A percentile compares a stretch with the other conserved stretches of the same genome.
These are phyloP conservation scores for Proteles cristata DNA, from an alignment of 2,113 vertebrate species.

Conservation along the genomic window DNA sequence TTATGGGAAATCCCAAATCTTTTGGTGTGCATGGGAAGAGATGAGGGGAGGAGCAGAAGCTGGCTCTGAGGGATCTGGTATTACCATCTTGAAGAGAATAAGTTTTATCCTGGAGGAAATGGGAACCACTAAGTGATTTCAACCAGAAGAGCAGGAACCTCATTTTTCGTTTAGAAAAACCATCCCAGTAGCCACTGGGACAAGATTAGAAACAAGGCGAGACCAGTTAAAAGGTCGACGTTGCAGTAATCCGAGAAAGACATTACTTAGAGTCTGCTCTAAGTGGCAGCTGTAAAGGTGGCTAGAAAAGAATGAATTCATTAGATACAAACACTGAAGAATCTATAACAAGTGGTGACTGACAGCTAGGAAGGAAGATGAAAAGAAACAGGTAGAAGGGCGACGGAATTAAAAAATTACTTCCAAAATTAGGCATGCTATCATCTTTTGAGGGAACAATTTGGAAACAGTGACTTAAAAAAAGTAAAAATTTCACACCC, in stretches of 20 bases:
- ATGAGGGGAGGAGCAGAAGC: neutral
- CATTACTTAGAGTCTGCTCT: neutral
- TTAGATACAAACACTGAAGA: neutral
- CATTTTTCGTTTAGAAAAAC: neutral
- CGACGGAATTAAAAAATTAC: neutral
- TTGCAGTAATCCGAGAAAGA: neutral
- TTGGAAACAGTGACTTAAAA: constrained; percentile 12
- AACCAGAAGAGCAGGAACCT: neutral
- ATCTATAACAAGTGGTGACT: neutral
- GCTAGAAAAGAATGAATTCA: neutral
- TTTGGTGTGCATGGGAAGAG: neutral
- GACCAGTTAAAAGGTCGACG: neutral
- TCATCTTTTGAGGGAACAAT: neutral
- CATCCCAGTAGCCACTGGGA: neutral
- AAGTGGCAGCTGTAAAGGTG: neutral
- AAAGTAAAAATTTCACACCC: neutral
- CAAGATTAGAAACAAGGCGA: neutral
- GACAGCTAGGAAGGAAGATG: neutral
- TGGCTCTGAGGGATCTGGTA: neutral
- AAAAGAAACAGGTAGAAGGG: neutral
- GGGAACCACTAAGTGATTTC: neutral
- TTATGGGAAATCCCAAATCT: neutral
- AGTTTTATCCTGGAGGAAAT: neutral
- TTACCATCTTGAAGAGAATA: neutral
- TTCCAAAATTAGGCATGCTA: neutral